Evolutionary conservation across 2,113 vertebrate genomes (phyloP), one percentile per base, ranked within the genome.

Genomic region (Datnioides undecimradiatus): DNA sequence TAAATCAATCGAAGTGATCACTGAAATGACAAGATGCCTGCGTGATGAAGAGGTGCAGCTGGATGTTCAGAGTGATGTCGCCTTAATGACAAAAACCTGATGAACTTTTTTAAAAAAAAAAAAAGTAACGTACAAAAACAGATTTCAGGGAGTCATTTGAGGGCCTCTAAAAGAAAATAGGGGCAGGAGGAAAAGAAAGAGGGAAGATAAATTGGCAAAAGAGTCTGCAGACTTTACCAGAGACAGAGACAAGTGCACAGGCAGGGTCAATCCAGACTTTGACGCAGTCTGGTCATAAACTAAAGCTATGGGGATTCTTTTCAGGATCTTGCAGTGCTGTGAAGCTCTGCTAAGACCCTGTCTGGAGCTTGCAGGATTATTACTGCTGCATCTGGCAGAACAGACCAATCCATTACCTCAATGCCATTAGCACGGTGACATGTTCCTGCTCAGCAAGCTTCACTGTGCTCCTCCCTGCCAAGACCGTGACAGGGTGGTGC

Each of bases 231-330:
- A 92, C 76, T 91, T 91, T 88, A 88, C 46, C 87, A 89, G 87
- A 88, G 86, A 88, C 88, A 29, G 84, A 88, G 85, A 90, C 85
- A 90, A 90, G 88, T 91, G 87, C 88, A 88, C 80, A 31, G 67
- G 78, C 73, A 64, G 77, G 89, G 84, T 84, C 83, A 89, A 57
- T 75, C 65, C 86, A 80, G 84, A 84, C 87, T 75, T 89, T 86
- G 88, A 90, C 79, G 60, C 89, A 88, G 88, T 68, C 82, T 38
- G 82, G 57, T 86, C 85, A 83, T 92, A 89, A 91, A 91, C 66
- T 84, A 81, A 91, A 90, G 90, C 84, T 70, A n/a, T 36, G 76
- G 90, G 82, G 88, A 87, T 87, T 86, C 68, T 70, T 65, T 79
- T 76, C 82, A 84, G 83, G 79, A 88, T 90, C 85, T 80, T n/a